Percentiles rank a stretch among this genome's conserved stretches.
Evolutionary conservation across 2,888 invertebrate species (phyloP).

Genomic region (Arrhopalites spinosus): DNA sequence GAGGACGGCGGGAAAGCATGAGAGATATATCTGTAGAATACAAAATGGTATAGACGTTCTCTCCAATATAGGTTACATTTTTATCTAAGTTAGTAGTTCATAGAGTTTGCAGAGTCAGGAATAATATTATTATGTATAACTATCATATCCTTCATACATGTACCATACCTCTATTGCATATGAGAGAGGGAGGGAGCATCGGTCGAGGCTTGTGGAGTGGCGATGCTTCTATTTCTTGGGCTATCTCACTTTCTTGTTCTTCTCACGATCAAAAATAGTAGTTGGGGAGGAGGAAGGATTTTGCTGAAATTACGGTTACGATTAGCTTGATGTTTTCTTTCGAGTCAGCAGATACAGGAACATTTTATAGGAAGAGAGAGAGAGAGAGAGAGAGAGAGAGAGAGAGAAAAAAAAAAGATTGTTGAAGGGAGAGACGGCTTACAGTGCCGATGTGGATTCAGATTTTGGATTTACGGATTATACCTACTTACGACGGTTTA

Average conservation of each 20-base stretch:
- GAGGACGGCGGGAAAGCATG: neutral
- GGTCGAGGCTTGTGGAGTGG: neutral
- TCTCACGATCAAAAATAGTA: neutral
- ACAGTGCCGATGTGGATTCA: neutral
- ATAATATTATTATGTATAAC: constrained; percentile 17
- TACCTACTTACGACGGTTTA: neutral
- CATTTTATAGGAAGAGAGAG: constrained; percentile 9
- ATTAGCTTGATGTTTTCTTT: constrained; percentile 13
- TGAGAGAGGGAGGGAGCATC: neutral
- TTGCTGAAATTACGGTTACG: constrained; percentile 13
- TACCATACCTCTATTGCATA: neutral
- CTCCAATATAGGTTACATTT: constrained; percentile 4
- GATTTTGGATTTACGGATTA: neutral
- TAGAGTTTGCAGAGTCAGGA: constrained; percentile 8
- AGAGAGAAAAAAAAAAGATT: neutral
- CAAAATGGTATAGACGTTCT: neutral
- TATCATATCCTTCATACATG: neutral
- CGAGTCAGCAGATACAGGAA: constrained; percentile 29
- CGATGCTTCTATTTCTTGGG: neutral
- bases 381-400: neutral
- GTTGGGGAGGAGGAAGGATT: neutral
- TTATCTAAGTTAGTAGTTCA: constrained; percentile 16
- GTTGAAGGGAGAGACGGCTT: neutral
- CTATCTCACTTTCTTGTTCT: neutral
- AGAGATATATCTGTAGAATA: neutral